Conservation (phyloP, 2,797 vertebrate species). For the Coendou prehensilis region DNA sequence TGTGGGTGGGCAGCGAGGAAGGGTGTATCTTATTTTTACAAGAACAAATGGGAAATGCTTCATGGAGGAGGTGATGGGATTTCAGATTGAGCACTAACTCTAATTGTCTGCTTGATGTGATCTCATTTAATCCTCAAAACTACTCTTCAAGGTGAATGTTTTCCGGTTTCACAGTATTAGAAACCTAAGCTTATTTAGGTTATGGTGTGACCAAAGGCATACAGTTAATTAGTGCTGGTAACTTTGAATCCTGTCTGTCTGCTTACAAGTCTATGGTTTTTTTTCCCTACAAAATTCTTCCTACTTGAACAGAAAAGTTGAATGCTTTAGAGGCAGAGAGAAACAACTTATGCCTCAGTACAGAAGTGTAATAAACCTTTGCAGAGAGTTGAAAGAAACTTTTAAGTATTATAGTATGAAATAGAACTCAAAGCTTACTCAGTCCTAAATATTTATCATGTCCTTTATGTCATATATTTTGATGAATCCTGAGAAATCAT, state of each 20-base stretch:
- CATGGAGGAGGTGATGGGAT: not conserved
- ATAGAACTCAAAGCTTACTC: not conserved
- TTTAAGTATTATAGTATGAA: not conserved
- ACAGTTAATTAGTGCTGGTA: not conserved
- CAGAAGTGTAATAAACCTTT: not conserved
- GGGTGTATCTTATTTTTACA: not conserved
- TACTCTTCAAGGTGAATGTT: not conserved
- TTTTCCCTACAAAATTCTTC: not conserved
- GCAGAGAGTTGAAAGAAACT: not conserved
- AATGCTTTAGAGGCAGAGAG: not conserved
- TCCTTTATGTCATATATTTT: not conserved
- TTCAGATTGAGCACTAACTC: not conserved
- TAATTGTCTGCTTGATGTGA: not conserved
- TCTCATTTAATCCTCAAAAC: slow-evolving; percentile 15
- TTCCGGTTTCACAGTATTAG: not conserved
- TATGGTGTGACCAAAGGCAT: not conserved
- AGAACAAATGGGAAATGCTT: not conserved
- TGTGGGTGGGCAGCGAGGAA: not conserved
- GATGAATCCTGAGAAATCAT: not conserved
- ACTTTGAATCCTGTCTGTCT: not conserved
- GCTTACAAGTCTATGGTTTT: not conserved
- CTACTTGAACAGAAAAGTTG: not conserved
- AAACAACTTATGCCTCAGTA: not conserved
- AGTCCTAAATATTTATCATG: not conserved
- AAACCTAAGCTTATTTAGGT: not conserved